Evolutionary conservation across 2,888 invertebrate genomes (phyloP).

Genomic region (Epirrhoe tristata): DNA sequence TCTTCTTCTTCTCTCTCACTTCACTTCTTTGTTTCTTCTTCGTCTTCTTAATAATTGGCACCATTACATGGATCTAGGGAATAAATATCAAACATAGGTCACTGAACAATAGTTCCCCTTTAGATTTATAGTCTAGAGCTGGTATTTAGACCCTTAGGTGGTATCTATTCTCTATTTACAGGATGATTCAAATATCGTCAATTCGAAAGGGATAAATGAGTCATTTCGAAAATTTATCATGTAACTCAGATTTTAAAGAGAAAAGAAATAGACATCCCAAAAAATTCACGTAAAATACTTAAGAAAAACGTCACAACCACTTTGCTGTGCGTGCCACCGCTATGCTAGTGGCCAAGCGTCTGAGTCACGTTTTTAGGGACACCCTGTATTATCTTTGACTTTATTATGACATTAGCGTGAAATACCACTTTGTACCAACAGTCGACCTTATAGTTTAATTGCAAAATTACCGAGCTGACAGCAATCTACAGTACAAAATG

Average conservation of each 20-base stretch:
- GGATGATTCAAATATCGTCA: neutral
- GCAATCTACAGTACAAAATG: slow-evolving; percentile 1
- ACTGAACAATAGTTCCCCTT: slow-evolving; percentile 33
- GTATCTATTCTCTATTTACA: slow-evolving; percentile 10
- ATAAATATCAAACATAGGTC: slow-evolving; percentile 37
- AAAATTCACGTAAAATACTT: too few species aligned
- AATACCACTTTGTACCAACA: slow-evolving; percentile 50
- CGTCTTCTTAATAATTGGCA: too few species aligned
- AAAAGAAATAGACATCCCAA: too few species aligned
- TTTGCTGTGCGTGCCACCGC: too few species aligned
- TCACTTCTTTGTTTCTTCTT: too few species aligned
- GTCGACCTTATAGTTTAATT: slow-evolving; percentile 43
- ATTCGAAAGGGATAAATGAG: too few species aligned
- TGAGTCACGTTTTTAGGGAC: neutral
- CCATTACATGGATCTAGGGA: neutral
- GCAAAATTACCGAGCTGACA: slow-evolving; percentile 38
- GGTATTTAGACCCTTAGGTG: slow-evolving; percentile 45
- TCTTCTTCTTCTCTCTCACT: too few species aligned
- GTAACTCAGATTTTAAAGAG: neutral
- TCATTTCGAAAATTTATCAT: too few species aligned
- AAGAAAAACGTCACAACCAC: too few species aligned
- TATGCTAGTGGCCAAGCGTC: neutral
- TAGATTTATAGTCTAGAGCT: slow-evolving; percentile 37
- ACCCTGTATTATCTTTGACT: slow-evolving; percentile 31
- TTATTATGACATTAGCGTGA: slow-evolving; percentile 61